phyloP scores from a whole-genome alignment of 2,888 invertebrate genomes.

The Brenthis hecate region DNA sequence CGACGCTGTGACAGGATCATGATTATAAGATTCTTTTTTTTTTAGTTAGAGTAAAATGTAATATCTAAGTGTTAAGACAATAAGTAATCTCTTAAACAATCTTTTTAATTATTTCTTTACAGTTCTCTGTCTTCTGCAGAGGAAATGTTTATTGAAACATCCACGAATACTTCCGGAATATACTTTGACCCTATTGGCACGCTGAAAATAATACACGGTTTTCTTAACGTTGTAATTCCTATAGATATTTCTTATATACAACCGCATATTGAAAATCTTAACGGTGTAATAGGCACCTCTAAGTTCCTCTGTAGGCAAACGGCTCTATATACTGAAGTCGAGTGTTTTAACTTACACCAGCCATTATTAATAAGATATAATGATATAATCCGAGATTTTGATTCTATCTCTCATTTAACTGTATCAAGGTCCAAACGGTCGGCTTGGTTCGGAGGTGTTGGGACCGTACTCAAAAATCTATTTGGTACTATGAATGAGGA shows the following conservation, averaged over 20 bases:
- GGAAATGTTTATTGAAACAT: conserved; percentile 32
- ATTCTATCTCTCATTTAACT: conserved; percentile 34
- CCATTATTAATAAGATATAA: conserved; percentile 22
- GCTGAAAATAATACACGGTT: conserved; percentile 25
- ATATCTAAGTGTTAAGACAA: no score
- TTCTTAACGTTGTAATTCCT: conserved; percentile 32
- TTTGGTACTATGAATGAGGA: conserved; percentile 42
- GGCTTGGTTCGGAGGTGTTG: conserved; percentile 40
- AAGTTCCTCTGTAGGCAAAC: conserved; percentile 27
- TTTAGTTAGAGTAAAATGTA: no score
- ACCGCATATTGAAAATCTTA: conserved; percentile 40
- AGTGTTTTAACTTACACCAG: conserved; percentile 22
- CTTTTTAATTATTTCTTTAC: background rate
- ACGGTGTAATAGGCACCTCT: conserved; percentile 28
- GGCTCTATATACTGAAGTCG: background rate
- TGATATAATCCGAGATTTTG: conserved; percentile 16
- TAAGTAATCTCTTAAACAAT: no score
- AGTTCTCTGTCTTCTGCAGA: conserved; percentile 30
- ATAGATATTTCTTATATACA: conserved; percentile 38
- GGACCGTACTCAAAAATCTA: conserved; percentile 44
- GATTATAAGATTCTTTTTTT: no score
- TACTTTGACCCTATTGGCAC: conserved; percentile 40
- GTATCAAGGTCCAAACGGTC: conserved; percentile 28
- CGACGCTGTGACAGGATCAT: no score
- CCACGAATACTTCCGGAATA: conserved; percentile 36